Base-by-base conservation (phyloP, 1,140 invertebrate genomes). In the Goniozus legneri region DNA sequence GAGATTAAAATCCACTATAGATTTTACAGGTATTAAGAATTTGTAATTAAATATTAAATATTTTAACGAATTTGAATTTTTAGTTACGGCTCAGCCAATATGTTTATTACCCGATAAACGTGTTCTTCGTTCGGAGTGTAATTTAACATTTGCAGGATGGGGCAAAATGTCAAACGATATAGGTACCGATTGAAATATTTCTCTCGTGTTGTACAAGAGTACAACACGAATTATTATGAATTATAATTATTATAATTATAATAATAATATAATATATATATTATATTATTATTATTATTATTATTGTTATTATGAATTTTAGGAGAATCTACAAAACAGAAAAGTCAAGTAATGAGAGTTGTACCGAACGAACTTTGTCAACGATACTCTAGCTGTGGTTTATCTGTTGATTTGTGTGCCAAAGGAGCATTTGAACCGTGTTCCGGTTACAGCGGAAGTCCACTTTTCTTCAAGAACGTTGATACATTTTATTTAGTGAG, bases 41-140 rank as follows among this genome's bases (percentile, higher is more conserved):
- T 27, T 27, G 10, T 10, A 27, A 6, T 27, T 10, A 6, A 27
- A 27, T 27, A 27, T 27, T 27, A 27, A 27, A 27, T 38, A n/a
- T n/a, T n/a, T 36, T 15, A 33, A 15, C 22, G 22, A 24, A 16
- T 32, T 20, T 2, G 19, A 4, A 43, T 40, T 31, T 27, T 54
- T 35, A 69, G 66, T 54, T 13, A 67, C 63, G n/a, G 54, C 46
- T 8, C 65, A 65, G 42, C 64, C 66, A 12, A 51, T 61, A 19
- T 69, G 66, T 47, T 40, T 66, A 27, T 50, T 54, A 30, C 46
- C 54, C 2, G 42, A n/a, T n/a, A n/a, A n/a, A n/a, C n/a, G n/a
- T n/a, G n/a, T n/a, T n/a, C n/a, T n/a, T n/a, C n/a, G n/a, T 31
- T 16, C 38, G 16, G 51, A 47, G 22, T 51, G 41, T 30, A 39